Evolutionary conservation across 1,140 invertebrate genomes (phyloP).

Genomic region (Megalonaias nervosa): DNA sequence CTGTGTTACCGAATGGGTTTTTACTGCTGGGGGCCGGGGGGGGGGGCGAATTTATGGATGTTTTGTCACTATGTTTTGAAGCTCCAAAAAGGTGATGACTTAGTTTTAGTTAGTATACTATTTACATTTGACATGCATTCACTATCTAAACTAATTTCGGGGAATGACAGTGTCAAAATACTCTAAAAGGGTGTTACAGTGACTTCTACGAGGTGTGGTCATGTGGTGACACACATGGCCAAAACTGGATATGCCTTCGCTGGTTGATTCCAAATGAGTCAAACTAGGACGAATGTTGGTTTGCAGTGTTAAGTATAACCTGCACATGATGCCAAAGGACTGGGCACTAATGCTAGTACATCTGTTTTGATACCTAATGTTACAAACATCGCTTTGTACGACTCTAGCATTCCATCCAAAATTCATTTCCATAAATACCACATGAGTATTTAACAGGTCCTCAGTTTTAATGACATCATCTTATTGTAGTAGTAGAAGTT

Average conservation of each 20-base stretch:
- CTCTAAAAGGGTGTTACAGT: not conserved
- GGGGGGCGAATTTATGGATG: no score
- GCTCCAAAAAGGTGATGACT: no score
- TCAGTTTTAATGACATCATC: constrained; percentile 12
- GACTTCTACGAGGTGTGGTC: not conserved
- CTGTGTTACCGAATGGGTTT: no score
- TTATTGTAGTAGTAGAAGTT: constrained; percentile 9
- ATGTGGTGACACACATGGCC: not conserved
- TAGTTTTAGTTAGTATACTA: no score
- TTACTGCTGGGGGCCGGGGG: no score
- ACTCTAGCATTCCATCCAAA: constrained; percentile 17
- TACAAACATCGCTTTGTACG: constrained; percentile 20
- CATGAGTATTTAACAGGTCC: constrained; percentile 21
- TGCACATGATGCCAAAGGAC: not conserved
- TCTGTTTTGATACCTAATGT: constrained; percentile 21
- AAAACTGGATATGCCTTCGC: not conserved
- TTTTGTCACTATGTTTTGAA: no score
- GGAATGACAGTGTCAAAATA: not conserved
- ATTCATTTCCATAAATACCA: constrained; percentile 22
- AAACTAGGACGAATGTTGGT: constrained; percentile 1
- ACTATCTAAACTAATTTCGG: not conserved
- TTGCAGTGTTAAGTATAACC: not conserved
- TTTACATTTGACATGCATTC: no score
- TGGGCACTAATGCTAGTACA: constrained; percentile 12
- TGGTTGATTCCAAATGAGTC: not conserved